phyloP scores from a whole-genome alignment of 2,113 vertebrate species.

The Genyomyrus donnyi region DNA sequence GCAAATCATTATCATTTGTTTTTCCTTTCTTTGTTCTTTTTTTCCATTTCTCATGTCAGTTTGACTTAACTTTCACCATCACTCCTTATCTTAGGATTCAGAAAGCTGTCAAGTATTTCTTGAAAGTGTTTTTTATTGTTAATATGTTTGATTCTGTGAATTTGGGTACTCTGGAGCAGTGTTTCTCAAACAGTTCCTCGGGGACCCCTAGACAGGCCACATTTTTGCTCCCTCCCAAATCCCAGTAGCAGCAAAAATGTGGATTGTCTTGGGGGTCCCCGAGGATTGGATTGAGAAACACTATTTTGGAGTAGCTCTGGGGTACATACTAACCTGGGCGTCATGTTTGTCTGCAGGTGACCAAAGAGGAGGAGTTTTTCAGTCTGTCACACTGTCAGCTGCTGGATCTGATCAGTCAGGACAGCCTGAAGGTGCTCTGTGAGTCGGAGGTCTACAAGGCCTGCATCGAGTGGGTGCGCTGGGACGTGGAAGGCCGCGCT shows the following conservation, averaged over 20 bases:
- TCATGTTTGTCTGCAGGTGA: constrained; percentile 52
- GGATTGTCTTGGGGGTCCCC: not conserved
- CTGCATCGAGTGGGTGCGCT: constrained; percentile 70
- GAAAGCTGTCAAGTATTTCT: not conserved
- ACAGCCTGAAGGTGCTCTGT: constrained; percentile 71
- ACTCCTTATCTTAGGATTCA: not conserved
- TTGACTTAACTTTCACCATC: not conserved
- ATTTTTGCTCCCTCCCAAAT: not conserved
- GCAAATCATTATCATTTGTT: not conserved
- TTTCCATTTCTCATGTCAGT: not conserved
- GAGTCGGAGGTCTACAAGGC: constrained; percentile 75
- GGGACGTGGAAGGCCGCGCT: constrained; percentile 58
- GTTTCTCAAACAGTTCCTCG: not conserved
- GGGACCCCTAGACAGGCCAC: not conserved
- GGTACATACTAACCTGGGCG: not conserved
- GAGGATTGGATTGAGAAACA: not conserved
- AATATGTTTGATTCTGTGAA: not conserved
- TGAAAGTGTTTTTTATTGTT: not conserved
- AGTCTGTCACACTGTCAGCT: constrained; percentile 71
- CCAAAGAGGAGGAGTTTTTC: constrained; percentile 71
- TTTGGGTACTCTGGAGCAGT: not conserved
- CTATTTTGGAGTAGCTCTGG: not conserved
- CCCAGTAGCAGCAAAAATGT: not conserved
- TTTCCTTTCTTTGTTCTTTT: not conserved
- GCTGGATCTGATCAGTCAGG: constrained; percentile 70